These are phyloP conservation scores for Monopterus albus DNA, from an alignment of 2,113 vertebrate genomes.

Conservation along the genomic window DNA sequence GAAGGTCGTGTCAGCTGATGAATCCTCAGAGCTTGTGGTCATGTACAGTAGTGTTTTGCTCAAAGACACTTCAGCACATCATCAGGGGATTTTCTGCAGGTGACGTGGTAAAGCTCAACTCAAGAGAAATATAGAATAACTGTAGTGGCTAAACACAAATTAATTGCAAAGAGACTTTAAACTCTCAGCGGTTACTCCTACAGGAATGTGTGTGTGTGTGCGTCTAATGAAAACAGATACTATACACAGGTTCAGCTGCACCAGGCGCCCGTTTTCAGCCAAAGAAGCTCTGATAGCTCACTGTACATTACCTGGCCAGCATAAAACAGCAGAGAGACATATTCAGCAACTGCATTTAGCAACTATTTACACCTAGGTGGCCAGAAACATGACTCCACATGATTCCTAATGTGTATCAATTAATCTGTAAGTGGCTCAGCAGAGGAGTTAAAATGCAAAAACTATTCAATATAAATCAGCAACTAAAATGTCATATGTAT, in stretches of 20 bases:
- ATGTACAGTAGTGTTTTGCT: background rate
- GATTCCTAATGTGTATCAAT: too few species aligned
- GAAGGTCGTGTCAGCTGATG: background rate
- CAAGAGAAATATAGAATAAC: constrained; percentile 6
- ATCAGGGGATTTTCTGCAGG: background rate
- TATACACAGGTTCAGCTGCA: background rate
- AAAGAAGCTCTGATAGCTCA: too few species aligned
- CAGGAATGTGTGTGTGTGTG: constrained; percentile 3
- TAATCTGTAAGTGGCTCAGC: too few species aligned
- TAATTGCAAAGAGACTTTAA: constrained; percentile 33
- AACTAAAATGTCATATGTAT: too few species aligned
- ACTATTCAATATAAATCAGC: too few species aligned
- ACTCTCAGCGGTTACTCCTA: constrained; percentile 1
- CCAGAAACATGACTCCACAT: too few species aligned
- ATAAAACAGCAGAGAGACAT: too few species aligned
- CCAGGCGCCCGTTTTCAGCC: too few species aligned
- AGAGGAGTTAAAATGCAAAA: too few species aligned
- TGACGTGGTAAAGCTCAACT: background rate
- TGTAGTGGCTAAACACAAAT: constrained; percentile 16
- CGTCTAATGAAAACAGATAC: constrained; percentile 11
- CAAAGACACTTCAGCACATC: background rate
- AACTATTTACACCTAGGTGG: too few species aligned
- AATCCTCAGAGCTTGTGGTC: background rate
- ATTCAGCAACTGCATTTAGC: too few species aligned
- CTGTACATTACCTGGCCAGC: too few species aligned